Conservation (phyloP, 2,797 vertebrate species). For the Manis crassicaudata region DNA sequence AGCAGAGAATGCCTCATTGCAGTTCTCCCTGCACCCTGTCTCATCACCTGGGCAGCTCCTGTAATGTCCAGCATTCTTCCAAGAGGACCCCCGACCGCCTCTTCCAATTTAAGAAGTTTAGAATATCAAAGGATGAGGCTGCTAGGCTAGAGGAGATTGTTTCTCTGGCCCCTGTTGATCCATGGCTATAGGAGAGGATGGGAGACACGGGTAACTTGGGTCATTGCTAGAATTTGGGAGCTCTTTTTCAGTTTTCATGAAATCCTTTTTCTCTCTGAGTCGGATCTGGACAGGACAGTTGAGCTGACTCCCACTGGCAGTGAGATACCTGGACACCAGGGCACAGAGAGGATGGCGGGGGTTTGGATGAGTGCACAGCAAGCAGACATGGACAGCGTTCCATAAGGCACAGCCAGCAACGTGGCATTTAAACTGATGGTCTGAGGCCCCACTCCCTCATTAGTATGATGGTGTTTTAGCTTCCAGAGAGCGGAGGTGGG, state of each 20-base stretch:
- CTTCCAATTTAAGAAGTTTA: background rate
- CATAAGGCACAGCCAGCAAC: background rate
- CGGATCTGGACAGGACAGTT: background rate
- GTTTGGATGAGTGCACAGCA: background rate
- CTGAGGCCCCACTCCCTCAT: background rate
- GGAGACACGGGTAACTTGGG: background rate
- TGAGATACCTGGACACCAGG: background rate
- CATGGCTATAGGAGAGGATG: background rate
- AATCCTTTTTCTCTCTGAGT: background rate
- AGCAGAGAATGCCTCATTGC: fast-evolving
- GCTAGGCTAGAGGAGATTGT: background rate
- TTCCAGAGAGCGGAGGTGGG: background rate
- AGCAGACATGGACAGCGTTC: background rate
- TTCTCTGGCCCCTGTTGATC: background rate
- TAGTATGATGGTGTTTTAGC: fast-evolving
- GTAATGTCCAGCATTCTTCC: background rate
- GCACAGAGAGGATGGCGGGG: background rate
- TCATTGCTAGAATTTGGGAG: background rate
- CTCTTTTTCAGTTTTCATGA: background rate
- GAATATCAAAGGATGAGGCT: background rate
- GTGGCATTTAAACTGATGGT: background rate
- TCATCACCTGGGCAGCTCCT: background rate
- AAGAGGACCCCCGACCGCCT: fast-evolving
- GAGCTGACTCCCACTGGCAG: background rate
- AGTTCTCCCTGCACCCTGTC: too few species aligned